Conservation (phyloP, 2,797 vertebrate genomes). For the Moxostoma hubbsi region DNA sequence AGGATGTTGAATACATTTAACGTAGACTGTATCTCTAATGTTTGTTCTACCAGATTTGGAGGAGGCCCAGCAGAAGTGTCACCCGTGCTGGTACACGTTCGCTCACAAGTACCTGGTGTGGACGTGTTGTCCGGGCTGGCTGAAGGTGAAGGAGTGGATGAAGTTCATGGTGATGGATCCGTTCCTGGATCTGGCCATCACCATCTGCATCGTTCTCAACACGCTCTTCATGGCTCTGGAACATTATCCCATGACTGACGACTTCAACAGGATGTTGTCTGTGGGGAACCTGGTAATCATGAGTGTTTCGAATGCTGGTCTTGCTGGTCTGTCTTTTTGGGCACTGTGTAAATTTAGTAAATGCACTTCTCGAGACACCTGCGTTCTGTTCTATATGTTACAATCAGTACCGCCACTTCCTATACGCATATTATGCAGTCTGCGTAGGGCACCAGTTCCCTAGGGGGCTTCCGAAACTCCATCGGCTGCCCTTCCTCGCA, state of each 20-base stretch:
- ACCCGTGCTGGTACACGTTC: conserved; percentile 91
- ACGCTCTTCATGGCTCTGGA: conserved; percentile 98
- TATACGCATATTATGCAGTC: too few relatives aligned
- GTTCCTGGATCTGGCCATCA: conserved; percentile 93
- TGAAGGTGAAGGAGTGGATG: conserved; percentile 86
- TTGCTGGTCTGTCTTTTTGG: too few relatives aligned
- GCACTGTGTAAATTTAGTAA: too few relatives aligned
- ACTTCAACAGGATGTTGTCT: conserved; percentile 91
- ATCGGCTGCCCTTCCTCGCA: too few relatives aligned
- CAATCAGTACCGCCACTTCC: too few relatives aligned
- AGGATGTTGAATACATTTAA: too few relatives aligned
- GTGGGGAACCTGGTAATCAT: conserved; percentile 89
- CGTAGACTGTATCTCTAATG: too few relatives aligned
- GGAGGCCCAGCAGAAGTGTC: conserved; percentile 91
- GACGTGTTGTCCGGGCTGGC: conserved; percentile 88
- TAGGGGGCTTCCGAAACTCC: too few relatives aligned
- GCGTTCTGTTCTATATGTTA: too few relatives aligned
- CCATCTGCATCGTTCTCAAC: conserved; percentile 96
- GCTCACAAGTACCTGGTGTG: conserved; percentile 91
- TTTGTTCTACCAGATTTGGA: conserved; percentile 83
- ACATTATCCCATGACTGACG: conserved; percentile 93
- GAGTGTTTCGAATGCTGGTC: too few relatives aligned
- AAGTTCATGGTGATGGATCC: conserved; percentile 95
- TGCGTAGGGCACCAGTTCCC: too few relatives aligned
- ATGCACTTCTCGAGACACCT: too few relatives aligned